Evolutionary conservation across 2,113 vertebrate genomes (phyloP).

Genomic region (Leucoraja erinaceus): DNA sequence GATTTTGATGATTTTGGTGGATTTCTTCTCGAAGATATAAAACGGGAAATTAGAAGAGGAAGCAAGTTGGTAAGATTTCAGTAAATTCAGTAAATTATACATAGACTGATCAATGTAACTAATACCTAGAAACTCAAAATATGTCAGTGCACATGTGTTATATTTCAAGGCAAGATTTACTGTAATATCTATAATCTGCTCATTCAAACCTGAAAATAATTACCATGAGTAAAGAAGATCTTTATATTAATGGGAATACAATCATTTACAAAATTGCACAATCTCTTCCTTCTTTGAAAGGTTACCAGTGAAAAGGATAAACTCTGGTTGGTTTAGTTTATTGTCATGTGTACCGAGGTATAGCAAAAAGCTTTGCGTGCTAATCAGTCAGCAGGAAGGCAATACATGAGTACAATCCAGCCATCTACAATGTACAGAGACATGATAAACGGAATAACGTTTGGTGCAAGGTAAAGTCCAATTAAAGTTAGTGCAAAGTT

Average conservation of each 20-base stretch:
- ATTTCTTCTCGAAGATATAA: slow-evolving; percentile 51
- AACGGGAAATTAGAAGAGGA: slow-evolving; percentile 53
- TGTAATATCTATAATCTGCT: background rate
- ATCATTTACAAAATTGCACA: background rate
- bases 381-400: too few species aligned
- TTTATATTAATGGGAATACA: background rate
- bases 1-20: slow-evolving; percentile 53
- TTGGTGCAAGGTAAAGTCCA: too few species aligned
- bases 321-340: background rate
- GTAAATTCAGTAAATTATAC: background rate
- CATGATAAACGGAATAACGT: too few species aligned
- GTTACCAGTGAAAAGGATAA: background rate
- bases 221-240: background rate
- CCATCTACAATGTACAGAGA: too few species aligned
- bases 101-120: background rate
- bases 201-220: background rate
- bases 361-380: too few species aligned
- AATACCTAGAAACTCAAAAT: background rate
- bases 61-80: slow-evolving; percentile 56
- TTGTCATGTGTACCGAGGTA: too few species aligned
- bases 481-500: too few species aligned
- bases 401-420: too few species aligned
- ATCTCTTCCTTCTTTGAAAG: background rate
- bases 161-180: background rate
- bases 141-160: background rate